Conservation (phyloP, 53 echinoderm and acorn worm genomes). For the Temnopleurus reevesii region DNA sequence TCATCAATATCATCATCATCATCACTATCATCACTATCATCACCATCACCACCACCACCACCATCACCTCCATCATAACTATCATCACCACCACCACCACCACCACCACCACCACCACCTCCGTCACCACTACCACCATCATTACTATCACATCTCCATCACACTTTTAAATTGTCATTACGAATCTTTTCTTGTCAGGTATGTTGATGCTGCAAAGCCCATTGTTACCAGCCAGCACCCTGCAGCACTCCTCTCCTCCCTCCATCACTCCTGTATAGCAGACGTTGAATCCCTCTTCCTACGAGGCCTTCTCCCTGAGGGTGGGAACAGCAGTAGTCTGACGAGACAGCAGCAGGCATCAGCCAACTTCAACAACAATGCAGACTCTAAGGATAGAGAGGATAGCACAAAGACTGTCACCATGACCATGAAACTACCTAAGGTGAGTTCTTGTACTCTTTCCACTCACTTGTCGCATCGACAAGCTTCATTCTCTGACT, state of each 20-base stretch:
- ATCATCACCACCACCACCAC: too few relatives aligned
- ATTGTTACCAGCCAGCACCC: constrained; percentile 61
- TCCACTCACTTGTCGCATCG: too few relatives aligned
- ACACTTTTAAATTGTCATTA: too few relatives aligned
- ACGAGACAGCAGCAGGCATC: constrained; percentile 30
- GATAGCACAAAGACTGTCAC: constrained; percentile 51
- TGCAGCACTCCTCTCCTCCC: constrained; percentile 59
- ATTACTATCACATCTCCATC: too few relatives aligned
- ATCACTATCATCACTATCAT: too few relatives aligned
- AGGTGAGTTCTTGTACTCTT: background rate
- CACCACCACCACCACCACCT: too few relatives aligned
- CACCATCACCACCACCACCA: too few relatives aligned
- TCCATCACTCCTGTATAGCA: constrained; percentile 63
- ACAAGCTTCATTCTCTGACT: too few relatives aligned
- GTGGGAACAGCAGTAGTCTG: constrained; percentile 51
- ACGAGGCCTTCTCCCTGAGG: constrained; percentile 32
- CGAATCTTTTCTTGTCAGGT: background rate
- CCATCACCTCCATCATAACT: too few relatives aligned
- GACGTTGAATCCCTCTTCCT: constrained; percentile 58
- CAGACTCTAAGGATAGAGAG: constrained; percentile 11
- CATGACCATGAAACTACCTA: constrained; percentile 40
- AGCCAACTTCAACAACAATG: constrained; percentile 50
- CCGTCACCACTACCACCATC: too few relatives aligned
- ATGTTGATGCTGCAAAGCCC: constrained; percentile 64
- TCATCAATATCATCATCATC: too few relatives aligned